Percentiles rank a stretch among this genome's conserved stretches.
phyloP scores from a whole-genome alignment of 2,888 invertebrate genomes.

The Fissipunctia ypsillon region DNA sequence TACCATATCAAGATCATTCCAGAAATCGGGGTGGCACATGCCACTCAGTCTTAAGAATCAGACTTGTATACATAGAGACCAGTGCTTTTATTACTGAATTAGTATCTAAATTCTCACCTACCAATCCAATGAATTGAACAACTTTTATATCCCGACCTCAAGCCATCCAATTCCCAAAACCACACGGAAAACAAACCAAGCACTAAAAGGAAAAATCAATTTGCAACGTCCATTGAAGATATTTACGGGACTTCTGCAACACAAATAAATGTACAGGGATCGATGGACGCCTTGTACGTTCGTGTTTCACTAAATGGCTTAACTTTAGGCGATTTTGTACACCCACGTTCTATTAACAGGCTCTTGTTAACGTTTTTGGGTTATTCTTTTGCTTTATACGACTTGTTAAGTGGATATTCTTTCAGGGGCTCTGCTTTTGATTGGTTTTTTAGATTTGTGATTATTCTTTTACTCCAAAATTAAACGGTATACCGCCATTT shows the following conservation, averaged over 20 bases:
- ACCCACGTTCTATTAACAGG: conserved; percentile 65
- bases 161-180: conserved; percentile 7
- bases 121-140: background rate
- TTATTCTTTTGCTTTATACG: conserved; percentile 51
- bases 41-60: background rate
- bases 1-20: background rate
- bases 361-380: conserved; percentile 62
- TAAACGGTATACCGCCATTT: too few species aligned
- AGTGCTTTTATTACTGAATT: background rate
- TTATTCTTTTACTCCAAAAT: too few species aligned
- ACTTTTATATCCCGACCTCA: background rate
- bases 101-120: background rate
- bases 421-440: conserved; percentile 30
- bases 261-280: conserved; percentile 60
- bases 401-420: conserved; percentile 46
- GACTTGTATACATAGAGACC: too few species aligned
- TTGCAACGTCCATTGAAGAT: conserved; percentile 64
- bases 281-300: conserved; percentile 61
- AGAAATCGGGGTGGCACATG: background rate
- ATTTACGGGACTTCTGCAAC: conserved; percentile 66
- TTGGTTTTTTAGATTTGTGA: conserved; percentile 19
- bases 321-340: conserved; percentile 64
- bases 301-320: conserved; percentile 61
- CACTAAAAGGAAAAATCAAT: conserved; percentile 58
- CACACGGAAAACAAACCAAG: conserved; percentile 27